Evolutionary conservation across 2,888 invertebrate genomes (phyloP), one percentile per base, ranked within the genome.

Genomic region (Acleris laterana): DNA sequence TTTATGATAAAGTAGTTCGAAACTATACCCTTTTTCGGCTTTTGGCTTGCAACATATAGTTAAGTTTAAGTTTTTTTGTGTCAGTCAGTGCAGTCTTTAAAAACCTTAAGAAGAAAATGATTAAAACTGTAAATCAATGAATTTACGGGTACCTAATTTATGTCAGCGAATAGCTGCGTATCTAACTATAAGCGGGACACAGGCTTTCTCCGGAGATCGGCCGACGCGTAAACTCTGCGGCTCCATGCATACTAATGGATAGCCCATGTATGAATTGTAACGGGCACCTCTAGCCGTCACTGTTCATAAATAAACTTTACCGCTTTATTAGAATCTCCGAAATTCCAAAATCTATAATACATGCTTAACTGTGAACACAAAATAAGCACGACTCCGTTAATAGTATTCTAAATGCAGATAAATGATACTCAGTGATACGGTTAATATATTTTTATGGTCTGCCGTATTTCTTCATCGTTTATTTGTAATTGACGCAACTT

Each of bases 191-290:
- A 87, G 81, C 82, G 85, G 84, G 82, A 82, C 86, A 81, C 77
- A 72, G 83, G 87, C 89, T 90, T 89, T 90, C 90, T 89, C 89
- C 84, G 77, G 77, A 79, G 83, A 82, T 83, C 78, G 76, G 74
- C 74, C 75, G 77, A 73, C 80, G 82, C 81, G 81, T 82, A 78
- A 82, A 85, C 79, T 80, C 81, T 86, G 85, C 87, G 84, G 87
- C 87, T 85, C 81, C 74, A 77, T 80, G 88, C 87, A 89, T 89
- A 87, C 84, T 90, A 90, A 88, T 89, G 83, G 81, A 85, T 83
- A 82, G 80, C 80, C 80, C 77, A 84, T 78, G 84, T 85, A 87
- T 89, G 85, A 87, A 88, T 87, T 82, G 86, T 90, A 91, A 91
- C 91, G 90, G 91, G 82, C 82, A 82, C 77, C 79, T 79, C 81